phyloP scores from a whole-genome alignment of 2,797 vertebrate genomes.

The Erpetoichthys calabaricus region DNA sequence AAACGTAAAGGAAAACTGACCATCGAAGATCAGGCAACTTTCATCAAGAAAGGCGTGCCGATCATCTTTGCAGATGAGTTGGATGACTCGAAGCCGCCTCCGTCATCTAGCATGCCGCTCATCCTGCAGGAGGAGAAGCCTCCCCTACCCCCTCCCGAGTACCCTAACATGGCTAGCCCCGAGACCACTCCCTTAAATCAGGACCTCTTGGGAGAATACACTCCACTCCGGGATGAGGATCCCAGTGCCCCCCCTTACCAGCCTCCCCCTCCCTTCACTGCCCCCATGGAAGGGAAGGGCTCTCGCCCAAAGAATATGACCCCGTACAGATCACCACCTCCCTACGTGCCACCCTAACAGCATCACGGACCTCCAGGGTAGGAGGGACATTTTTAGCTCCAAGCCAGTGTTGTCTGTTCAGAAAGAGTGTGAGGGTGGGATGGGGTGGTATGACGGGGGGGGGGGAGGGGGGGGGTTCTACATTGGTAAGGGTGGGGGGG shows the following conservation, averaged over 20 bases:
- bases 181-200: constrained; percentile 88
- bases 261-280: constrained; percentile 89
- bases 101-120: constrained; percentile 89
- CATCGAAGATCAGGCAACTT: constrained; percentile 94
- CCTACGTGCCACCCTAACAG: constrained; percentile 92
- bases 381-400: constrained; percentile 63
- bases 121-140: constrained; percentile 96
- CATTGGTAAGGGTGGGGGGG: constrained; percentile 11
- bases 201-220: constrained; percentile 84
- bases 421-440: constrained; percentile 20
- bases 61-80: constrained; percentile 95
- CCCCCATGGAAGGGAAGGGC: constrained; percentile 91
- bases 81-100: constrained; percentile 87
- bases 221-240: constrained; percentile 83
- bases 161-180: constrained; percentile 79
- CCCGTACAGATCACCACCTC: constrained; percentile 89
- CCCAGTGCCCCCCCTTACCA: constrained; percentile 88
- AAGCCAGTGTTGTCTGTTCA: constrained; percentile 60
- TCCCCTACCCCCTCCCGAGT: constrained; percentile 83
- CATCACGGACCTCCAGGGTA: constrained; percentile 42
- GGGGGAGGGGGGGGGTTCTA: constrained; percentile 2
- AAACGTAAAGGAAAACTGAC: constrained; percentile 93
- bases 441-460: constrained; percentile 15
- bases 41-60: constrained; percentile 95
- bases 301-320: constrained; percentile 98